Percentiles rank a stretch among this genome's conserved stretches.
These are phyloP conservation scores for Pissodes strobi DNA, from an alignment of 1,140 invertebrate genomes.

Conservation along the genomic window DNA sequence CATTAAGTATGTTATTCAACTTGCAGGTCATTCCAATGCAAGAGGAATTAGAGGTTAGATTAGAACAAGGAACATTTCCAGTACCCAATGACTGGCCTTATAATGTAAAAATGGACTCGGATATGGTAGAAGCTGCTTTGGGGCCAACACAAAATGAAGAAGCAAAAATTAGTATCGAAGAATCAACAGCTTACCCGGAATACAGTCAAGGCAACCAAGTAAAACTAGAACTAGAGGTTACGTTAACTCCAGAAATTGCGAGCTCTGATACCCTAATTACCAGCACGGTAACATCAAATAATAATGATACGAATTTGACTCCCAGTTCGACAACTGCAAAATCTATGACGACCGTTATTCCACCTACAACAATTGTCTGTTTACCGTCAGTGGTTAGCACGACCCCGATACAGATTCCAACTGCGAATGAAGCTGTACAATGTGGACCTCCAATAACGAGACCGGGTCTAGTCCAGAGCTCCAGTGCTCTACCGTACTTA, in stretches of 20 bases:
- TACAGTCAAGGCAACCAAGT: slow-evolving; percentile 40
- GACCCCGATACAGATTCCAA: slow-evolving; percentile 53
- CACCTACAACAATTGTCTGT: slow-evolving; percentile 61
- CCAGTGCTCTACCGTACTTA: slow-evolving; percentile 60
- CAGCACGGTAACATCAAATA: slow-evolving; percentile 52
- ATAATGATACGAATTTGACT: slow-evolving; percentile 51
- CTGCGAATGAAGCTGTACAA: slow-evolving; percentile 46
- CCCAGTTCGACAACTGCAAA: slow-evolving; percentile 47
- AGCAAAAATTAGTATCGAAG: slow-evolving; percentile 22
- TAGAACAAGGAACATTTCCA: slow-evolving; percentile 57
- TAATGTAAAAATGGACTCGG: slow-evolving; percentile 54
- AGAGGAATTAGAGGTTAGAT: slow-evolving; percentile 59
- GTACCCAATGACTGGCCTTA: slow-evolving; percentile 54
- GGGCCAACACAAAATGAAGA: slow-evolving; percentile 38
- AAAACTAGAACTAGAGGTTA: slow-evolving; percentile 61
- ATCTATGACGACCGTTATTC: slow-evolving; percentile 56
- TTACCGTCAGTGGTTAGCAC: slow-evolving; percentile 55
- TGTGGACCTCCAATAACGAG: slow-evolving; percentile 41
- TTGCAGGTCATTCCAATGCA: slow-evolving; percentile 61
- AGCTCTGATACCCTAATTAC: slow-evolving; percentile 56
- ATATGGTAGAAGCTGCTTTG: slow-evolving; percentile 51
- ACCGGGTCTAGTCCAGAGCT: slow-evolving; percentile 54
- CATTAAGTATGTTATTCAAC: no score
- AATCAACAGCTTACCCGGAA: slow-evolving; percentile 31
- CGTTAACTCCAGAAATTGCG: slow-evolving; percentile 59